phyloP scores from a whole-genome alignment of 2,113 vertebrate genomes.

The Myanophis thanlyinensis region DNA sequence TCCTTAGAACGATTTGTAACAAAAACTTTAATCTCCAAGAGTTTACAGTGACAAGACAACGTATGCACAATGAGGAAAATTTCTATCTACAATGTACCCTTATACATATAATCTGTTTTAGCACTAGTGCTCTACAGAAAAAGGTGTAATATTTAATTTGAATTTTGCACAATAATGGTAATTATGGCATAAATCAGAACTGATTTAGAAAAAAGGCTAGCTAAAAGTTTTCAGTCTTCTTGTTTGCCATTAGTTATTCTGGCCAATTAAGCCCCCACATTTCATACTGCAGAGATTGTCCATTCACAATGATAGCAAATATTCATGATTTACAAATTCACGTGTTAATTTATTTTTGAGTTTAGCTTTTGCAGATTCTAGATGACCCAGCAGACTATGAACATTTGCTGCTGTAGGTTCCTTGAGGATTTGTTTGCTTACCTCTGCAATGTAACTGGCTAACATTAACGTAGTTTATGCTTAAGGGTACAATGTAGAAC shows the following conservation, averaged over 20 bases:
- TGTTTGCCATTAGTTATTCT: background rate
- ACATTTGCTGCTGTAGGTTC: conserved; percentile 30
- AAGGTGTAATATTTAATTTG: conserved; percentile 45
- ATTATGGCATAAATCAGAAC: conserved; percentile 25
- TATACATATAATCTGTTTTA: conserved; percentile 35
- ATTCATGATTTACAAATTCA: background rate
- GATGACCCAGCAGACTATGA: background rate
- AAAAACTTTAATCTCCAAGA: conserved; percentile 85
- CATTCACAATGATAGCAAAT: background rate
- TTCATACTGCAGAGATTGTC: background rate
- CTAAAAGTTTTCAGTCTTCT: conserved; percentile 26
- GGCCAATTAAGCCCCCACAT: accelerated
- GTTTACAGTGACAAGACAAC: conserved; percentile 80
- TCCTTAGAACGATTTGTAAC: conserved; percentile 73
- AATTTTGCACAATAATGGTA: conserved; percentile 38
- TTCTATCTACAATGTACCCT: conserved; percentile 76
- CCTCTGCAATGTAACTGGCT: conserved; percentile 35
- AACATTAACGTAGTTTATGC: conserved; percentile 22
- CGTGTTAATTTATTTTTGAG: background rate
- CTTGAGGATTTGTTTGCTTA: conserved; percentile 44
- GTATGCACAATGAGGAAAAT: conserved; percentile 77
- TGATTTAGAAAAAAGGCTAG: conserved; percentile 1
- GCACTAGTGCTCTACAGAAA: conserved; percentile 23
- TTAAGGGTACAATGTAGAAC: conserved; percentile 74
- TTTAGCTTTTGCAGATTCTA: conserved; percentile 11